Conservation (phyloP, 2,888 invertebrate genomes). For the Alviniconcha strummeri region DNA sequence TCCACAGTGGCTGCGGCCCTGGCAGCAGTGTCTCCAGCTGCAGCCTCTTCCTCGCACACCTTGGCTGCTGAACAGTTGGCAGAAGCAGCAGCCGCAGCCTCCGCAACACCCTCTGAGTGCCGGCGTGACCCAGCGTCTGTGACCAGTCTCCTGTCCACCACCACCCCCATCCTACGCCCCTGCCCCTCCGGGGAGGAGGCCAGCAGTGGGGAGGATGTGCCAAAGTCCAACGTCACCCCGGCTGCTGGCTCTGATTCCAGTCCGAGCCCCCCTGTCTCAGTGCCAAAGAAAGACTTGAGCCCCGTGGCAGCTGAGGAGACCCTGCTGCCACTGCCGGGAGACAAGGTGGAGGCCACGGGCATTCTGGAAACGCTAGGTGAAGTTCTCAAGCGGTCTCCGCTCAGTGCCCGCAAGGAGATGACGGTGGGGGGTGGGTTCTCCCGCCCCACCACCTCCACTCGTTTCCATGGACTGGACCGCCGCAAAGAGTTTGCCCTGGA, state of each 20-base stretch:
- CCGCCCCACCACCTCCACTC: constrained; percentile 59
- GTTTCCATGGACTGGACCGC: constrained; percentile 56
- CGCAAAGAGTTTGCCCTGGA: constrained; percentile 68
- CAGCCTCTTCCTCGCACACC: constrained; percentile 48
- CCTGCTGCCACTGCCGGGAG: background rate
- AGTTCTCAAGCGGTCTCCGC: constrained; percentile 39
- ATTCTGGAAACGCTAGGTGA: constrained; percentile 28
- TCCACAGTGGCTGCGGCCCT: constrained; percentile 43
- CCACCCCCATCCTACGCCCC: constrained; percentile 22
- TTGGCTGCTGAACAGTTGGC: constrained; percentile 37
- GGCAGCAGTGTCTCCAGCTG: constrained; percentile 37
- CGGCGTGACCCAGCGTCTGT: constrained; percentile 12
- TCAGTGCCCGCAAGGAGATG: constrained; percentile 44
- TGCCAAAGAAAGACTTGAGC: constrained; percentile 27
- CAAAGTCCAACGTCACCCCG: background rate
- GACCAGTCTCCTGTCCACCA: constrained; percentile 22
- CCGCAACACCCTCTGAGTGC: constrained; percentile 2
- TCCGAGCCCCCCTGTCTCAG: constrained; percentile 7
- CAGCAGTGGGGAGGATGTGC: constrained; percentile 10
- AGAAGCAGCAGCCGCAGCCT: constrained; percentile 39
- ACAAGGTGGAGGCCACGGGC: constrained; percentile 12
- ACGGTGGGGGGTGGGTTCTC: constrained; percentile 48
- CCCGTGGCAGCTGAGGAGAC: constrained; percentile 24
- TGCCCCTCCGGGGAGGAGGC: constrained; percentile 21
- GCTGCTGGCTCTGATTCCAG: background rate